Evolutionary conservation across 2,888 invertebrate species (phyloP).

Genomic region (Drosophila infuscata): DNA sequence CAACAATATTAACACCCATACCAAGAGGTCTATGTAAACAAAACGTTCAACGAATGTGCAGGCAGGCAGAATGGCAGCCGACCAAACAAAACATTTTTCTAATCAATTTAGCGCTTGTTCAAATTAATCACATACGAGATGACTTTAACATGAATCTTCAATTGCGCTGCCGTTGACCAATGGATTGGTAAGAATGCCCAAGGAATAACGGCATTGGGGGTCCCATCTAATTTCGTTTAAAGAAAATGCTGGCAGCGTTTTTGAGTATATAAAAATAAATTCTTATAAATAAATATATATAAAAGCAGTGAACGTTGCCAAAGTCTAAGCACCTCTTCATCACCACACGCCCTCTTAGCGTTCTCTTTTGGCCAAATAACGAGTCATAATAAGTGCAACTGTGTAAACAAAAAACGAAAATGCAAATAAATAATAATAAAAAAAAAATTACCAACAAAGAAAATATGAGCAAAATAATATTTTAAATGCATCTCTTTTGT

Average conservation of each 20-base stretch:
- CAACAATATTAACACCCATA: constrained; percentile 41
- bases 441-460: background rate
- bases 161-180: constrained; percentile 54
- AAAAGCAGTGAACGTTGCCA: constrained; percentile 53
- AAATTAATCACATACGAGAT: constrained; percentile 72
- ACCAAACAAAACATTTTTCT: constrained; percentile 65
- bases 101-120: constrained; percentile 67
- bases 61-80: constrained; percentile 44
- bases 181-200: constrained; percentile 39
- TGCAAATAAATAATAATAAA: background rate
- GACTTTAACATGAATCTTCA: constrained; percentile 56
- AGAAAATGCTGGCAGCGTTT: constrained; percentile 64
- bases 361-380: constrained; percentile 22
- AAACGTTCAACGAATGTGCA: constrained; percentile 21
- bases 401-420: constrained; percentile 47
- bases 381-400: constrained; percentile 64
- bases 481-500: constrained; percentile 28
- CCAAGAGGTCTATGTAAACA: constrained; percentile 31
- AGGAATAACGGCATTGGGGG: constrained; percentile 48
- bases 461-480: constrained; percentile 7
- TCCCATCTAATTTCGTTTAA: constrained; percentile 71
- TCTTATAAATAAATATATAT: constrained; percentile 62
- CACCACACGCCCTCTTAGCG: background rate
- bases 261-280: constrained; percentile 62
- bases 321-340: background rate